A percentile compares a stretch with the other conserved stretches of the same genome.
Conservation (phyloP, 1,140 invertebrate species). For the Metopolophium dirhodum region DNA sequence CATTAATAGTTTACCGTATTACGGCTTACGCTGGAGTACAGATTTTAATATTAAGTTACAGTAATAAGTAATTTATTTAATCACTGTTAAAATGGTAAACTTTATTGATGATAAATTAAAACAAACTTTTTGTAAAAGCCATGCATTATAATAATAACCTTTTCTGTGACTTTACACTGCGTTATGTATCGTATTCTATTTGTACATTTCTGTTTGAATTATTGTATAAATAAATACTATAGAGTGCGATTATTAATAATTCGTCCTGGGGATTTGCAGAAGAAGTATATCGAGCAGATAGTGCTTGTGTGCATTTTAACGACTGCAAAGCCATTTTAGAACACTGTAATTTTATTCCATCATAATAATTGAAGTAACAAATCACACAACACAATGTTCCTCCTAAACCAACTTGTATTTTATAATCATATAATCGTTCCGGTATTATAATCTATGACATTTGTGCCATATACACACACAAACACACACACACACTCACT, state of each 20-base stretch:
- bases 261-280: background rate
- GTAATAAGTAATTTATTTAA: background rate
- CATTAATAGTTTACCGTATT: background rate
- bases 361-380: conserved; percentile 13
- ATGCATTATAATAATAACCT: background rate
- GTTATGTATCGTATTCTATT: background rate
- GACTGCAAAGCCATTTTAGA: background rate
- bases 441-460: background rate
- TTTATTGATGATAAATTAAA: conserved; percentile 6
- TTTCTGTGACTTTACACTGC: background rate
- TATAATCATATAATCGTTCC: background rate
- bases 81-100: background rate
- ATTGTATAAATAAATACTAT: conserved; percentile 10
- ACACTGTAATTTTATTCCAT: background rate
- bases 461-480: background rate
- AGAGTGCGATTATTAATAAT: background rate
- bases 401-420: background rate
- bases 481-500: too few species aligned
- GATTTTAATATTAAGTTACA: background rate
- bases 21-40: background rate
- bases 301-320: background rate
- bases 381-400: background rate
- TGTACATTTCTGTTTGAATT: background rate
- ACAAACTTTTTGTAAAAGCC: background rate
- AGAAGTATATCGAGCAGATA: background rate